A percentile compares a stretch with the other conserved stretches of the same genome.
These are phyloP conservation scores for Drosophila suboccidentalis DNA, from an alignment of 2,888 invertebrate species.

Conservation along the genomic window DNA sequence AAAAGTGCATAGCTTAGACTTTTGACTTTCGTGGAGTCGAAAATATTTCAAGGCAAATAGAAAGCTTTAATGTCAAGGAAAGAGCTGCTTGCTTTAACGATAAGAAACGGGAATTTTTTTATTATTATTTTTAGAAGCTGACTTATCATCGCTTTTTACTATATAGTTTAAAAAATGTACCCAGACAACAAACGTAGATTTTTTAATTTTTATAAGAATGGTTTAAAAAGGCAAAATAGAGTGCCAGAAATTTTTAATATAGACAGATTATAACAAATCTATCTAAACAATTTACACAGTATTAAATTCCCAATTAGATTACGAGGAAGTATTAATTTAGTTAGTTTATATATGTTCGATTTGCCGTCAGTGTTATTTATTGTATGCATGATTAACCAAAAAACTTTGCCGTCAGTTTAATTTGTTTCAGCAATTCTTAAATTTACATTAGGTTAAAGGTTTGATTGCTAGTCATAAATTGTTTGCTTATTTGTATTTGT, in stretches of 20 bases:
- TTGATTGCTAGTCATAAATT: not conserved
- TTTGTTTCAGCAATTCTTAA: not conserved
- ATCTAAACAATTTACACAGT: not conserved
- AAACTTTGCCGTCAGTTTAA: not conserved
- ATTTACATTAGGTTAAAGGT: slow-evolving; percentile 15
- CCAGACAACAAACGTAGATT: not conserved
- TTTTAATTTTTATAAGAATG: not conserved
- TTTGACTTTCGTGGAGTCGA: slow-evolving; percentile 2
- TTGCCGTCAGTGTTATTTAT: not conserved
- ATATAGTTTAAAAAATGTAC: not conserved
- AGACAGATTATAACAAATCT: not conserved
- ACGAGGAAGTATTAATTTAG: not conserved
- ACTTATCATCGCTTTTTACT: not conserved
- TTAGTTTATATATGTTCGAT: not conserved
- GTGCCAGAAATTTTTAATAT: not conserved
- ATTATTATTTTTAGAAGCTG: not conserved
- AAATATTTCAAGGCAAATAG: slow-evolving; percentile 1
- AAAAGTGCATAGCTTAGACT: slow-evolving; percentile 18
- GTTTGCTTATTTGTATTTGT: not conserved
- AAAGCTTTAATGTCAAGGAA: not conserved
- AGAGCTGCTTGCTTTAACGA: not conserved
- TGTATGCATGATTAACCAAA: not conserved
- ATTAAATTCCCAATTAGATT: not conserved
- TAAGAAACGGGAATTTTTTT: not conserved
- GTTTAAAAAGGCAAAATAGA: not conserved